Evolutionary conservation across 2,113 vertebrate species (phyloP), one percentile per base, ranked within the genome.

Genomic region (Chaetodon trifascialis): DNA sequence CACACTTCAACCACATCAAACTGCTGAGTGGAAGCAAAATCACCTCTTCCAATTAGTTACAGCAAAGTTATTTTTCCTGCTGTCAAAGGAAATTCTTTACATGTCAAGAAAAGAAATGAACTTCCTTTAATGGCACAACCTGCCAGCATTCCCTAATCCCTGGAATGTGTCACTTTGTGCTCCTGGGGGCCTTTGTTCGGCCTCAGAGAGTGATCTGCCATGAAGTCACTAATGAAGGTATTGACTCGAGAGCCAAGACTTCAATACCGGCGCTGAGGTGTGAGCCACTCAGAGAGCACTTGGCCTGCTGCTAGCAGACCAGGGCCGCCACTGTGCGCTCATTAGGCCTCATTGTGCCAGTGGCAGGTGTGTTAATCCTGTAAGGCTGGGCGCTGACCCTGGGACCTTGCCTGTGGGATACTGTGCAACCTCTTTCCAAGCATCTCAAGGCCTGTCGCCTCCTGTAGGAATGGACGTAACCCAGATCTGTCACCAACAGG

Each of bases 101-200:
- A 84, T 78, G 75, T 87, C 88, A 76, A 56, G 63, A 76, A 83
- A 85, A 69, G 52, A 81, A 49, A 70, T 60, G 9, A 73, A 62
- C 71, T 47, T 75, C 76, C 83, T 76, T 83, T 86, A 88, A 92
- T 80, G 76, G 56, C 73, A 58, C 72, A 79, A 90, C 78, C 76
- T 79, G 76, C 70, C 64, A 40, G 68, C 21, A 51, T 67, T 76
- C 47, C 42, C 79, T 91, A 92, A 93, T 93, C 88, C 92, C 84
- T 83, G 93, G 92, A 95, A 95, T 94, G 93, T 93, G 90, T 94
- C 91, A 82, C 89, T 93, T 88, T 88, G 79, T 82, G 82, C 87
- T 92, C 70, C 74, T 67, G 80, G 73, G 77, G 82, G 80, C 83
- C 70, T 85, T 92, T 91, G 89, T 88, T 80, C 74, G 7, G 73